phyloP scores from a whole-genome alignment of 2,888 invertebrate species.

The Agrochola macilenta region DNA sequence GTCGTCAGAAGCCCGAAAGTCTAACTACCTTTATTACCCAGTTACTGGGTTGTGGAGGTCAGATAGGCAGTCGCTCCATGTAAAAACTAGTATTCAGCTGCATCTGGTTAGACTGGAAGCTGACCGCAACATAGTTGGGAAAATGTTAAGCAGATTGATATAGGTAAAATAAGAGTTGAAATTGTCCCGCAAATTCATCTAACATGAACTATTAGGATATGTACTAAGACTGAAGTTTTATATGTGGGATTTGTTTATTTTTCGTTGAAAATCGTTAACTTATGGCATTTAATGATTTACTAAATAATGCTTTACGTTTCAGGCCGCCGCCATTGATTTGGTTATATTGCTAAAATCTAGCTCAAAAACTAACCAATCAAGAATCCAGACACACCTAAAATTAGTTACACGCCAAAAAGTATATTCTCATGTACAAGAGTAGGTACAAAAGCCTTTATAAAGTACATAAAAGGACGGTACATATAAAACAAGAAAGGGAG shows the following conservation, averaged over 20 bases:
- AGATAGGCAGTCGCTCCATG: too few species aligned
- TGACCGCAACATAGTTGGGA: too few species aligned
- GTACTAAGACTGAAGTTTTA: too few species aligned
- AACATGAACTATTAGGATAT: too few species aligned
- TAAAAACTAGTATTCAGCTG: too few species aligned
- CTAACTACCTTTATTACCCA: too few species aligned
- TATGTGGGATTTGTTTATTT: too few species aligned
- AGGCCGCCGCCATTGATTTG: neutral
- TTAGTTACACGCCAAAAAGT: constrained; percentile 28
- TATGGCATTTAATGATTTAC: neutral
- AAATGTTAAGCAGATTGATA: neutral
- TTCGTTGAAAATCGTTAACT: neutral
- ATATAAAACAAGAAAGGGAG: constrained; percentile 38
- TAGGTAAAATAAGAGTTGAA: neutral
- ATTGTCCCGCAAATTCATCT: too few species aligned
- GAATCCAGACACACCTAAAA: neutral
- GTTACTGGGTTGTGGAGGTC: too few species aligned
- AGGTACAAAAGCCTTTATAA: constrained; percentile 43
- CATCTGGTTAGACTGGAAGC: too few species aligned
- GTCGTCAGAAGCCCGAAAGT: too few species aligned
- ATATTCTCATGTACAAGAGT: constrained; percentile 9
- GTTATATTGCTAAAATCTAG: neutral
- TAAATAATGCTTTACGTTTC: neutral
- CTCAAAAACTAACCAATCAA: neutral
- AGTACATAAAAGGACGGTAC: constrained; percentile 34